A percentile compares a stretch with the other conserved stretches of the same genome.
These are phyloP conservation scores for Blomia tropicalis DNA, from an alignment of 2,888 invertebrate species.

Conservation along the genomic window DNA sequence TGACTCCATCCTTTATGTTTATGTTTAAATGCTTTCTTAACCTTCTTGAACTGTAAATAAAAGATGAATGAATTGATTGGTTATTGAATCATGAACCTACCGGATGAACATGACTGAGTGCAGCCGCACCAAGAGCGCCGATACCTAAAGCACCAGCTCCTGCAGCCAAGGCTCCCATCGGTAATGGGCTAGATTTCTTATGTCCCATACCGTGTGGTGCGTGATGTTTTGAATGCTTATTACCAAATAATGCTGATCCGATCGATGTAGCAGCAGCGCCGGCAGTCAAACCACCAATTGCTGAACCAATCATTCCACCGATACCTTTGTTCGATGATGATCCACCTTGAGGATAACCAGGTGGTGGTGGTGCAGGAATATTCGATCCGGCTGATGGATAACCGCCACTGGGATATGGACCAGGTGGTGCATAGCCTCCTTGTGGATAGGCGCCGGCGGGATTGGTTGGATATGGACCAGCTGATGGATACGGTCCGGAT, in stretches of 20 bases:
- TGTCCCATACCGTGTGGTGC: not conserved
- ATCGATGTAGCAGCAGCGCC: conserved; percentile 23
- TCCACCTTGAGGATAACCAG: not conserved
- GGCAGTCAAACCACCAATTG: conserved; percentile 15
- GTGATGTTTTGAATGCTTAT: not conserved
- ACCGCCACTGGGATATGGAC: not conserved
- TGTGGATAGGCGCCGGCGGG: conserved; percentile 15
- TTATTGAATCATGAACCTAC: conserved; percentile 17
- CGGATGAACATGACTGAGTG: conserved; percentile 27
- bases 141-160: conserved; percentile 28
- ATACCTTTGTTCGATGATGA: not conserved
- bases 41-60: conserved; percentile 28
- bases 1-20: conserved; percentile 25
- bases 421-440: not conserved
- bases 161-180: conserved; percentile 24
- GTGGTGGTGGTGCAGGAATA: not conserved
- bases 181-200: conserved; percentile 21
- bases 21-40: conserved; percentile 28
- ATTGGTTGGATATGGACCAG: not conserved
- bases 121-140: conserved; percentile 30
- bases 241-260: conserved; percentile 18
- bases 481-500: not conserved
- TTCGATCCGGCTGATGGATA: not conserved
- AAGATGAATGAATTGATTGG: conserved; percentile 9
- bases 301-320: conserved; percentile 18